Conservation (phyloP, 2,113 vertebrate genomes). For the Psilopsiagon aurifrons region DNA sequence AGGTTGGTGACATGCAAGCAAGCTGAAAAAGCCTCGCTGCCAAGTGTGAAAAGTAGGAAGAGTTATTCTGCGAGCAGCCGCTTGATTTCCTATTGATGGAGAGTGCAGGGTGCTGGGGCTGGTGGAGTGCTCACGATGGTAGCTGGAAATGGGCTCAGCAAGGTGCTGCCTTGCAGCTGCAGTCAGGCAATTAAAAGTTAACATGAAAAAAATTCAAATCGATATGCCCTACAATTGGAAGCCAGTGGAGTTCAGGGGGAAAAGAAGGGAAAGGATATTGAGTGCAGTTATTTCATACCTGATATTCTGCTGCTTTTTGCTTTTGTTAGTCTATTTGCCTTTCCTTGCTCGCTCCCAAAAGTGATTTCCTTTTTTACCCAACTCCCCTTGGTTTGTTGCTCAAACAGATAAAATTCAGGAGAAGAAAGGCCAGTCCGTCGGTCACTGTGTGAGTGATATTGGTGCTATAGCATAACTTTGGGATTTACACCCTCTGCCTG, state of each 20-base stretch:
- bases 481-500: constrained; percentile 30
- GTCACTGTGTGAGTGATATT: constrained; percentile 24
- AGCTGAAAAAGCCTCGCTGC: background rate
- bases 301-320: background rate
- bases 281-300: background rate
- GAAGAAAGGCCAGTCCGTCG: background rate
- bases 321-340: background rate
- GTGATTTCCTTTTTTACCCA: background rate
- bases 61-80: background rate
- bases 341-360: background rate
- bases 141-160: constrained; percentile 11
- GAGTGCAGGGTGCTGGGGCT: constrained; percentile 10
- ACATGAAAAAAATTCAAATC: constrained; percentile 33
- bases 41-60: background rate
- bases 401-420: background rate
- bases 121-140: background rate
- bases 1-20: constrained; percentile 7
- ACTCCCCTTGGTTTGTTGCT: background rate
- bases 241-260: background rate
- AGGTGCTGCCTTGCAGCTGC: background rate
- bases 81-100: constrained; percentile 44
- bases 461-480: background rate
- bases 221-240: background rate
- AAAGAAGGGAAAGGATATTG: background rate
- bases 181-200: constrained; percentile 58